Base-by-base conservation (phyloP, 1,140 invertebrate species). In the Monomorium pharaonis region DNA sequence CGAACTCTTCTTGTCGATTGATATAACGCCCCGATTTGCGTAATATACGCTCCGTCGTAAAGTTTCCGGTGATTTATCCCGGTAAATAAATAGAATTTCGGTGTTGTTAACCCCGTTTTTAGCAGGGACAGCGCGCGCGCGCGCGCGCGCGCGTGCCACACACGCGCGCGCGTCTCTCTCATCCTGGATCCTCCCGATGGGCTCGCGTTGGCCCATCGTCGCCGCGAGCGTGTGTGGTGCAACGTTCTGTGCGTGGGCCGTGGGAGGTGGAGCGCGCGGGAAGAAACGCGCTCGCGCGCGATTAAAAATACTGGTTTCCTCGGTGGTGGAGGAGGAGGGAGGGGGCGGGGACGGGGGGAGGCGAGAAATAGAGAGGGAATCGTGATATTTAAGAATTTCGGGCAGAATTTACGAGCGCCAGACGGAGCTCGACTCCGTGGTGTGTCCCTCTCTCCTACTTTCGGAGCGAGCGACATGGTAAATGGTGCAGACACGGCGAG, bases 1-100 rank as follows among this genome's bases (percentile, higher is more conserved):
- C 24, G 47, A 18, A 21, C 56, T 16, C 49, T 21, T 42, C 83
- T 69, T 60, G 83, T 63, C 88, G 88, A 89, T 89, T 89, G 88
- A 89, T 89, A 89, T 89, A 89, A 86, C 88, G 87, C 87, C 44
- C 67, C 87, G 87, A 89, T 89, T 89, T 89, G 87, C 88, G 88
- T 89, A 89, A 89, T 89, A 76, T 89, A 89, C 76, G 87, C 75
- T 62, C 87, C n/a, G 62, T 83, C 84, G 56, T 89, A 89, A 89
- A 89, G 63, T 70, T 89, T 63, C 63, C 76, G 63, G 77, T 89
- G 87, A 89, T 89, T 89, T 89, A 89, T 89, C 76, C 84, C 84
- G 70, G 62, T 77, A 89, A 86, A 89, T 89, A 89, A 89, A 89
- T 89, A 89, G 88, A n/a, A 89, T 89, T 84, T 86, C 78, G 65